Percentiles rank a stretch among this genome's conserved stretches.
Conservation (phyloP, 2,888 invertebrate species). For the Leucoptera coffeella region DNA sequence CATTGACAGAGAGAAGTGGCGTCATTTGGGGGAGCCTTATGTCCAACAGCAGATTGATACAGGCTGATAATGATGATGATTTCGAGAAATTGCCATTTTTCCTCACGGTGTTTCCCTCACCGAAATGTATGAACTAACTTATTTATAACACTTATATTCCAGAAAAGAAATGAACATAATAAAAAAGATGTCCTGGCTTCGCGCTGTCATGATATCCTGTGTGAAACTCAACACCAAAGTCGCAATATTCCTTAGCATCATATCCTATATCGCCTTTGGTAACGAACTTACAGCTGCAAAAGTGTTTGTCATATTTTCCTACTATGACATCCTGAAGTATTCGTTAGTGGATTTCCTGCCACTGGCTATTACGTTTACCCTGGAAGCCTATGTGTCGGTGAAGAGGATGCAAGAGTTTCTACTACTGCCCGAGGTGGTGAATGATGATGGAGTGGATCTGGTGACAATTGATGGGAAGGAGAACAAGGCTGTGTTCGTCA, state of each 20-base stretch:
- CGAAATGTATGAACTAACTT: too few relatives aligned
- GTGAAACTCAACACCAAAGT: constrained; percentile 74
- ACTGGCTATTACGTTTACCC: constrained; percentile 65
- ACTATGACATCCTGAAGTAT: constrained; percentile 73
- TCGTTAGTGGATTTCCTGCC: constrained; percentile 78
- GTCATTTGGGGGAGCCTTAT: too few relatives aligned
- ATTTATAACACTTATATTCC: constrained; percentile 9
- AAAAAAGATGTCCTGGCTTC: constrained; percentile 59
- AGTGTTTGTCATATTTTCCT: constrained; percentile 72
- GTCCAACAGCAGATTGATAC: too few relatives aligned
- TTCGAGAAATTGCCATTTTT: too few relatives aligned
- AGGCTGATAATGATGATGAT: too few relatives aligned
- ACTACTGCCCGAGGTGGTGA: constrained; percentile 28
- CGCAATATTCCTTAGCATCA: constrained; percentile 69
- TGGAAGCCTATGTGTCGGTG: constrained; percentile 71
- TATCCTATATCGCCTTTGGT: constrained; percentile 60
- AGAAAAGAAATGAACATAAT: constrained; percentile 66
- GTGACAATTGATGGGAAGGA: constrained; percentile 19
- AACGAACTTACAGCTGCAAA: constrained; percentile 67
- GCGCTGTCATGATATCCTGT: constrained; percentile 63
- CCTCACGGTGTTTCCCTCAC: too few relatives aligned
- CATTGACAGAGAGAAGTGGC: too few relatives aligned
- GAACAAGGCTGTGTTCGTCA: constrained; percentile 28
- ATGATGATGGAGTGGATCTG: constrained; percentile 27
- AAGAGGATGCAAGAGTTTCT: constrained; percentile 64